phyloP scores from a whole-genome alignment of 2,888 invertebrate species.

The Carterocephalus palaemon region DNA sequence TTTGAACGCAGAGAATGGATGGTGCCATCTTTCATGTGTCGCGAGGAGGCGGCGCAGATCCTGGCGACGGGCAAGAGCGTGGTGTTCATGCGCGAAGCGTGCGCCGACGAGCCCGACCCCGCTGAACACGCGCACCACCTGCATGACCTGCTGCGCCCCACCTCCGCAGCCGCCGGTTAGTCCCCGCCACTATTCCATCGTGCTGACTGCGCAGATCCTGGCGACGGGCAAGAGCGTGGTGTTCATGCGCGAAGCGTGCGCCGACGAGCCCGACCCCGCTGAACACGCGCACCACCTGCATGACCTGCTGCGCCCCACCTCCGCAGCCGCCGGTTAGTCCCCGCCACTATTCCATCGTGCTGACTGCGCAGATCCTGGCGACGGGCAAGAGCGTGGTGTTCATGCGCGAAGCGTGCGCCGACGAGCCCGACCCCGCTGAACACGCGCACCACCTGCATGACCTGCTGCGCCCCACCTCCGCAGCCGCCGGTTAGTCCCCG shows the following conservation, averaged over 20 bases:
- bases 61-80: slow-evolving; percentile 97
- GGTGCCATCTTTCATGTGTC: slow-evolving; percentile 94
- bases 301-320: slow-evolving; percentile 70
- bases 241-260: slow-evolving; percentile 94
- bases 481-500: neutral
- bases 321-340: neutral
- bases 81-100: slow-evolving; percentile 95
- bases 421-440: slow-evolving; percentile 82
- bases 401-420: slow-evolving; percentile 93
- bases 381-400: slow-evolving; percentile 98
- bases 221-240: slow-evolving; percentile 97
- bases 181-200: slow-evolving; percentile 35
- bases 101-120: slow-evolving; percentile 87
- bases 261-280: slow-evolving; percentile 84
- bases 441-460: slow-evolving; percentile 82
- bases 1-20: slow-evolving; percentile 86
- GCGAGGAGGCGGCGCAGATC: slow-evolving; percentile 92
- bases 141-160: slow-evolving; percentile 76
- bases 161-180: slow-evolving; percentile 7
- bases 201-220: slow-evolving; percentile 92
- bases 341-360: slow-evolving; percentile 55
- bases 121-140: slow-evolving; percentile 80
- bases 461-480: slow-evolving; percentile 54
- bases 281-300: slow-evolving; percentile 80
- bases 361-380: slow-evolving; percentile 93